A percentile compares a stretch with the other conserved stretches of the same genome.
Evolutionary conservation across 2,797 vertebrate species (phyloP).

Genomic region (Silurus lanzhouensis): DNA sequence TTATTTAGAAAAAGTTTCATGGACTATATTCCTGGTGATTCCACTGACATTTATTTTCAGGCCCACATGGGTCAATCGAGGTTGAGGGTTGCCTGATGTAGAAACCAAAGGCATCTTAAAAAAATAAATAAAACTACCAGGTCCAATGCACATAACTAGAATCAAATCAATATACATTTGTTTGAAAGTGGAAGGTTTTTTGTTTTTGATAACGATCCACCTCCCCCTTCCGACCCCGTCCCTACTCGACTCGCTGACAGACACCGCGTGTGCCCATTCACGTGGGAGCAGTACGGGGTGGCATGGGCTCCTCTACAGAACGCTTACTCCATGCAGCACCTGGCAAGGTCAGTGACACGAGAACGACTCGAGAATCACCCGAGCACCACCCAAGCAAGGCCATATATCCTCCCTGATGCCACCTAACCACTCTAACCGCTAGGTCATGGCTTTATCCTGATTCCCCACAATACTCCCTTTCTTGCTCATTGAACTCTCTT

Average conservation of each 20-base stretch:
- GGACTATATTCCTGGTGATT: neutral
- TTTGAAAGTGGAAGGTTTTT: slow-evolving; percentile 1
- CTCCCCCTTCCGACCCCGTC: slow-evolving; percentile 57
- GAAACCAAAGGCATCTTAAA: neutral
- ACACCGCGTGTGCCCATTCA: slow-evolving; percentile 70
- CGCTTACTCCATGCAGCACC: slow-evolving; percentile 77
- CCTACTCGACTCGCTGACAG: slow-evolving; percentile 58
- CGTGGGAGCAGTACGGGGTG: slow-evolving; percentile 70
- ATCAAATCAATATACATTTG: slow-evolving; percentile 2
- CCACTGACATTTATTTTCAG: neutral
- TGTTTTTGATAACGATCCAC: slow-evolving; percentile 62
- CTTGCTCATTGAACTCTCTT: slow-evolving; percentile 7
- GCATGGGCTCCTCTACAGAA: slow-evolving; percentile 76
- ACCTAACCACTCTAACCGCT: slow-evolving; percentile 18
- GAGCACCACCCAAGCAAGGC: slow-evolving; percentile 51
- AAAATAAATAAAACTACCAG: neutral
- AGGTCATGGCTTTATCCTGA: neutral
- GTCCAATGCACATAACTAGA: neutral
- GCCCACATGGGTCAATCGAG: neutral
- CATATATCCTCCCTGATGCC: slow-evolving; percentile 4
- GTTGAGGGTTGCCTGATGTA: neutral
- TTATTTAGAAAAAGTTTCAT: neutral
- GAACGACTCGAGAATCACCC: slow-evolving; percentile 37
- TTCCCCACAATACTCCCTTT: slow-evolving; percentile 5
- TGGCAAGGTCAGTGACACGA: slow-evolving; percentile 76